These are phyloP conservation scores for Resseliella maxima DNA, from an alignment of 2,888 invertebrate genomes.

Conservation along the genomic window DNA sequence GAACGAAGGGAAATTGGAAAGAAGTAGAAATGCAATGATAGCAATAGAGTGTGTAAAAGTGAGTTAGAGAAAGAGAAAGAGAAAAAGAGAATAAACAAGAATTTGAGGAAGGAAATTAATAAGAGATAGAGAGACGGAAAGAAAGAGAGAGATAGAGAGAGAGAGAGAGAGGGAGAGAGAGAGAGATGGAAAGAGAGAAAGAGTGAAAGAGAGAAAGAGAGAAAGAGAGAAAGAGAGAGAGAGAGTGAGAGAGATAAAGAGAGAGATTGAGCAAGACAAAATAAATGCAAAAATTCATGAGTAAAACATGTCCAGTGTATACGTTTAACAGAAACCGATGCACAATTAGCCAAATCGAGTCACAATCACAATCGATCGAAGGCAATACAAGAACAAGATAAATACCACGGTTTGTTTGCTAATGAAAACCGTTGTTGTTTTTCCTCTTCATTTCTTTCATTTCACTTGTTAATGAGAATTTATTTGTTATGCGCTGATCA, in stretches of 20 bases:
- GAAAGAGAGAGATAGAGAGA: too few species aligned
- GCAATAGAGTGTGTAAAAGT: too few species aligned
- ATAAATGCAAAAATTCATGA: too few species aligned
- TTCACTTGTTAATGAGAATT: not conserved
- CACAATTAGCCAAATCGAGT: slow-evolving; percentile 12
- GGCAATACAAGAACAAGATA: not conserved
- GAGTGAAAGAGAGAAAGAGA: too few species aligned
- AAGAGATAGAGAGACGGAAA: not conserved
- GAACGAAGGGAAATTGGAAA: not conserved
- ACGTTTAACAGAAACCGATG: not conserved
- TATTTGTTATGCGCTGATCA: not conserved
- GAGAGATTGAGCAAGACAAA: not conserved
- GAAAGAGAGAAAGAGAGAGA: too few species aligned
- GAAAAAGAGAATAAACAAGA: not conserved
- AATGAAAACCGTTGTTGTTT: too few species aligned
- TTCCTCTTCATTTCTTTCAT: not conserved
- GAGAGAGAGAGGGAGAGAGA: too few species aligned
- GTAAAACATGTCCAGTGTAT: not conserved
- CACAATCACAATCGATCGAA: not conserved
- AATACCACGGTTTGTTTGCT: not conserved
- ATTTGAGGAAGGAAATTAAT: too few species aligned
- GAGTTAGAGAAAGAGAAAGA: too few species aligned
- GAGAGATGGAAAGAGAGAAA: not conserved
- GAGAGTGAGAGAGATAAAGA: too few species aligned
- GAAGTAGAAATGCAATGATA: not conserved